These are phyloP conservation scores for Amniataba percoides DNA, from an alignment of 2,797 vertebrate genomes.

Conservation along the genomic window DNA sequence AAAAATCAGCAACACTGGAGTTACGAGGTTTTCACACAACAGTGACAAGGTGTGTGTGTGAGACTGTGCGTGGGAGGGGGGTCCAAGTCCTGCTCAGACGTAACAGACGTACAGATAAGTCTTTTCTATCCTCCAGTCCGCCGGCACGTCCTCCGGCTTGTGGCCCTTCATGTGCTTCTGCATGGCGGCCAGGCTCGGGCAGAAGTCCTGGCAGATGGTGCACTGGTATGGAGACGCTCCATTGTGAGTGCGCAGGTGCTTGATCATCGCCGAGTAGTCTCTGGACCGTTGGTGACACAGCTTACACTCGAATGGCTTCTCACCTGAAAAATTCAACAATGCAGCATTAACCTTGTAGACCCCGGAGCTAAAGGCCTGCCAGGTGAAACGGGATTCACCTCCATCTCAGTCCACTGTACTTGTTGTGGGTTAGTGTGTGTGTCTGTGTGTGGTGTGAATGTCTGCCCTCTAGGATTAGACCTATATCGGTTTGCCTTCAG, in stretches of 20 bases:
- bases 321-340: constrained; percentile 86
- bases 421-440: constrained; percentile 2
- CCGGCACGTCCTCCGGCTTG: constrained; percentile 97
- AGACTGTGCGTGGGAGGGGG: constrained; percentile 31
- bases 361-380: constrained; percentile 37
- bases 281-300: constrained; percentile 98
- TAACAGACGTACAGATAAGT: constrained; percentile 99
- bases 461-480: constrained; percentile 12
- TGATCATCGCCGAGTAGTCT: constrained; percentile 99
- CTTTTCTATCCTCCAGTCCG: constrained; percentile 99
- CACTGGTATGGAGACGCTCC: constrained; percentile 99
- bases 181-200: constrained; percentile 98
- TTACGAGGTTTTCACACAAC: constrained; percentile 54
- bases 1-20: constrained; percentile 50
- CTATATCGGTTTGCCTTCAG: constrained; percentile 34
- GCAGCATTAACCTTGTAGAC: constrained; percentile 61
- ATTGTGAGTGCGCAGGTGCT: constrained; percentile 98
- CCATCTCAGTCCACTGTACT: constrained; percentile 37
- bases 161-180: constrained; percentile 99
- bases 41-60: constrained; percentile 31
- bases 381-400: constrained; percentile 50
- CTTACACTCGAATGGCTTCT: constrained; percentile 99
- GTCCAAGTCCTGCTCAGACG: constrained; percentile 89
- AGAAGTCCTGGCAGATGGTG: constrained; percentile 99
- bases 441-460: constrained; percentile 12